Conservation (phyloP, 2,797 vertebrate species). For the Choloepus didactylus region DNA sequence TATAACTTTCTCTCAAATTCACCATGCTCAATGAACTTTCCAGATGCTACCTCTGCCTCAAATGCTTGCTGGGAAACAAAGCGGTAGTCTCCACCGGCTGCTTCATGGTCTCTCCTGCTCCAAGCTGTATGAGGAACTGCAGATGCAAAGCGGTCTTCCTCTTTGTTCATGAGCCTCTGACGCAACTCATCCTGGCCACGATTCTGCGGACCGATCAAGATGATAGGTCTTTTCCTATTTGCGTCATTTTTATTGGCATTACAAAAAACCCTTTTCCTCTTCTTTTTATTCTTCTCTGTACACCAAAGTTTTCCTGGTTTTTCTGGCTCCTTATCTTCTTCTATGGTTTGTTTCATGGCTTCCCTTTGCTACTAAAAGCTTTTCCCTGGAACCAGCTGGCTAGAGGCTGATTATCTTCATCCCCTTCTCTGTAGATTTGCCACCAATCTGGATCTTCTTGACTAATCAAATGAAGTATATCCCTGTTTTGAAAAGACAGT, state of each 20-base stretch:
- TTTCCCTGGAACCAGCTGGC: slow-evolving; percentile 98
- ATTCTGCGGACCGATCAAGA: slow-evolving; percentile 95
- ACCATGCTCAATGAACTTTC: slow-evolving; percentile 97
- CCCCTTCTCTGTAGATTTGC: slow-evolving; percentile 99
- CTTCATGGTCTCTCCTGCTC: slow-evolving; percentile 94
- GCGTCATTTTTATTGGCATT: slow-evolving; percentile 97
- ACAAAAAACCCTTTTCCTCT: slow-evolving; percentile 96
- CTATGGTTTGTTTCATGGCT: slow-evolving; percentile 97
- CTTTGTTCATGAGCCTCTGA: slow-evolving; percentile 94
- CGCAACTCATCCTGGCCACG: slow-evolving; percentile 96
- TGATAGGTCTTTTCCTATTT: slow-evolving; percentile 96
- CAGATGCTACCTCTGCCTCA: slow-evolving; percentile 94
- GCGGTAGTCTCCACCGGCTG: slow-evolving; percentile 95
- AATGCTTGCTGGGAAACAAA: slow-evolving; percentile 96
- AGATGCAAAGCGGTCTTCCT: slow-evolving; percentile 94
- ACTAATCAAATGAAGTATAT: slow-evolving; percentile 98
- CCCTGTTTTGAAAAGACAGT: slow-evolving; percentile 98
- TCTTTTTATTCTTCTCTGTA: slow-evolving; percentile 99
- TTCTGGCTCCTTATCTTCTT: slow-evolving; percentile 94
- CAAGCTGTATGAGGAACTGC: slow-evolving; percentile 97
- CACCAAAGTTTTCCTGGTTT: slow-evolving; percentile 99
- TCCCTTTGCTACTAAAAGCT: slow-evolving; percentile 99
- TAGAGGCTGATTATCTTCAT: slow-evolving; percentile 98
- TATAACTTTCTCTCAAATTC: slow-evolving; percentile 99
- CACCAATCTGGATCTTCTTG: slow-evolving; percentile 99